Percentiles rank a stretch among this genome's conserved stretches.
These are phyloP conservation scores for Orycteropus afer DNA, from an alignment of 2,113 vertebrate species.

Conservation along the genomic window DNA sequence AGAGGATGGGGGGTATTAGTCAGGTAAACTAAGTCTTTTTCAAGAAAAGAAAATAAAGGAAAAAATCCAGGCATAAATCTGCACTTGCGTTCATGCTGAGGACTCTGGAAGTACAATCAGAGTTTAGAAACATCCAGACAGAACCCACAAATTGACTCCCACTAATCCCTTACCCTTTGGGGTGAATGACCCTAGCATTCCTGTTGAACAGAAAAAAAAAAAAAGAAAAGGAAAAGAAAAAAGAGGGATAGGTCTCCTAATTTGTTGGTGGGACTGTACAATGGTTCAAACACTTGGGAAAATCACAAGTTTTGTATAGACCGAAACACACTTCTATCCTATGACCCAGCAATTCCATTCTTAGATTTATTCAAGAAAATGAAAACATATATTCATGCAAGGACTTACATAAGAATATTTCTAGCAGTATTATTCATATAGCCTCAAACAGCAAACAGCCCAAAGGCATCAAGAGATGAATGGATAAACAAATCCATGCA, in stretches of 20 bases:
- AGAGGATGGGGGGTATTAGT: neutral
- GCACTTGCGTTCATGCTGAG: neutral
- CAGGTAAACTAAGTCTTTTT: neutral
- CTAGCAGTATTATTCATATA: neutral
- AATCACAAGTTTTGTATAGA: neutral
- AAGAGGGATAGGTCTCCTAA: neutral
- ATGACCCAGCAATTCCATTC: neutral
- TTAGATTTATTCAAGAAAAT: neutral
- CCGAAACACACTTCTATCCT: neutral
- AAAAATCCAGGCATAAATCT: neutral
- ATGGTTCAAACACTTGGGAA: neutral
- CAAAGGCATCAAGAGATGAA: neutral
- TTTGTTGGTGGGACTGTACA: neutral
- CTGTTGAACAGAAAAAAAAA: neutral
- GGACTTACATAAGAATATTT: neutral
- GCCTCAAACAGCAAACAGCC: neutral
- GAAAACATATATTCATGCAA: neutral
- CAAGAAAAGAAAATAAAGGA: constrained; percentile 3
- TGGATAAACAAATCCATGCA: neutral
- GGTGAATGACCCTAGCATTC: neutral
- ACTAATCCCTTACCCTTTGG: neutral
- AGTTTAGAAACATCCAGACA: constrained; percentile 9
- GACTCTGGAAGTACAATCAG: neutral
- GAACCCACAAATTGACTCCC: neutral
- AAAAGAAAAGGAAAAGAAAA: neutral